phyloP scores from a whole-genome alignment of 2,113 vertebrate genomes.

The Ictalurus punctatus region DNA sequence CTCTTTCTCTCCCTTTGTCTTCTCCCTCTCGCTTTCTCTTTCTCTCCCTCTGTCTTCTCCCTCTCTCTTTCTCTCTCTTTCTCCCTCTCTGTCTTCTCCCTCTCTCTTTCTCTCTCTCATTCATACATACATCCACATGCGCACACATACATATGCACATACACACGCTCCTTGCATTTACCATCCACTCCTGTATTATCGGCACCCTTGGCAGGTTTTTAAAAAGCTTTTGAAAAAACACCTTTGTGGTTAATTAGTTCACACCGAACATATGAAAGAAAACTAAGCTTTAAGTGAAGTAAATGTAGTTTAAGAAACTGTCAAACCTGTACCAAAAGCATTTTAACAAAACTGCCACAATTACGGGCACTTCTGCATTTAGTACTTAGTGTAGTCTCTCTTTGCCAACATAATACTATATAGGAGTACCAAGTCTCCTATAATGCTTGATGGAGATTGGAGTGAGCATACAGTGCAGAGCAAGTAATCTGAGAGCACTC shows the following conservation, averaged over 20 bases:
- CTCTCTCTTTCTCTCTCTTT: neutral
- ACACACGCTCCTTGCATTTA: neutral
- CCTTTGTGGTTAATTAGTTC: neutral
- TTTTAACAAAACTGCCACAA: neutral
- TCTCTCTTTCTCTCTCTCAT: too few species aligned
- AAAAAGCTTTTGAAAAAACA: neutral
- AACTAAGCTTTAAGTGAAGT: neutral
- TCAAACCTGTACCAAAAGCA: neutral
- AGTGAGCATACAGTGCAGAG: neutral
- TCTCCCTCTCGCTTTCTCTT: neutral
- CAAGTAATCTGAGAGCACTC: constrained; percentile 5
- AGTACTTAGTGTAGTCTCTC: neutral
- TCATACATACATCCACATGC: neutral
- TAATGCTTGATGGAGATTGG: neutral
- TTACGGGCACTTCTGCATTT: neutral
- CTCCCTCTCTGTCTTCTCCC: neutral
- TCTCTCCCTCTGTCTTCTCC: neutral
- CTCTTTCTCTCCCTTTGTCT: too few species aligned
- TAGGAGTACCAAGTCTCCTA: neutral
- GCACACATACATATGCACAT: neutral
- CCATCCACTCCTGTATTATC: neutral
- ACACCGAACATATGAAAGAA: neutral
- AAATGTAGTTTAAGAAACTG: neutral
- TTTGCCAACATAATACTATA: neutral
- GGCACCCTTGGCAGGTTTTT: neutral